Conservation (phyloP, 2,113 vertebrate genomes). For the Parus major region DNA sequence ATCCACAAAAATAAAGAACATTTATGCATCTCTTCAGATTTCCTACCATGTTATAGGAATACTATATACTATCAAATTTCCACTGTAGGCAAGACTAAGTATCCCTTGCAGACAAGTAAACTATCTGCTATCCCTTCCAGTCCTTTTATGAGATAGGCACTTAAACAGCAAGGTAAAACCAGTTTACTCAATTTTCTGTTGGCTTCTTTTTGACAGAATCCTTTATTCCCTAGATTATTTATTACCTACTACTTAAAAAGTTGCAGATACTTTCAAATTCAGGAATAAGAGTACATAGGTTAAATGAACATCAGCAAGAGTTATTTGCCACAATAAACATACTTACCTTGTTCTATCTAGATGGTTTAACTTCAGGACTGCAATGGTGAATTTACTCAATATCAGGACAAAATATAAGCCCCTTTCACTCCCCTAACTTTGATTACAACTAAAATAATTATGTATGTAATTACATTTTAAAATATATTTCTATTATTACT, state of each 20-base stretch:
- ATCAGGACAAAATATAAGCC: neutral
- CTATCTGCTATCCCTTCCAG: neutral
- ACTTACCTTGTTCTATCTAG: constrained; percentile 33
- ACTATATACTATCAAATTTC: neutral
- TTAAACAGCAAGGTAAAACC: neutral
- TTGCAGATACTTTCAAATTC: neutral
- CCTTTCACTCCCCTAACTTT: neutral
- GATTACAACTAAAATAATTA: neutral
- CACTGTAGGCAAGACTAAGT: neutral
- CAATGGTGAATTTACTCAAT: neutral
- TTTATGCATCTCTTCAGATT: neutral
- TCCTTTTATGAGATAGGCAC: neutral
- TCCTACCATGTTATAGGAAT: neutral
- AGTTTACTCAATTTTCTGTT: neutral
- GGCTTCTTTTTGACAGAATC: neutral
- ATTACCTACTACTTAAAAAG: neutral
- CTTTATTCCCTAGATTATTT: neutral
- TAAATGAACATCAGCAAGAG: neutral
- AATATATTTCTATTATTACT: neutral
- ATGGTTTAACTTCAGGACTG: neutral
- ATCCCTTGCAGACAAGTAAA: neutral
- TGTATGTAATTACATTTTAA: neutral
- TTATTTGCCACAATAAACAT: neutral
- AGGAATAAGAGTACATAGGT: neutral
- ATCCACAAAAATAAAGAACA: neutral